Base-by-base conservation (phyloP, 2,113 vertebrate species). In the Prionailurus bengalensis region DNA sequence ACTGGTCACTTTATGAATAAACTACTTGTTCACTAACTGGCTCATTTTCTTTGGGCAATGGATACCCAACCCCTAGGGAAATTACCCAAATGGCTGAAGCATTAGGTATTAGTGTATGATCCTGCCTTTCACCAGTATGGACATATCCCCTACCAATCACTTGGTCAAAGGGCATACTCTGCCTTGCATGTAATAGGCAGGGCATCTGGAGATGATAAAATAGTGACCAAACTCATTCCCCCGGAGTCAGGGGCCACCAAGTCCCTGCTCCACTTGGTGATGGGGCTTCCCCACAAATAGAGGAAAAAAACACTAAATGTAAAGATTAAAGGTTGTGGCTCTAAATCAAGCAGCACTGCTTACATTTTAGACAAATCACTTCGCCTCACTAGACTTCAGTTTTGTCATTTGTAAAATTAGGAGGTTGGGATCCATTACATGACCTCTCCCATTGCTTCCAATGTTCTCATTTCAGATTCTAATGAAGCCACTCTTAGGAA, bases 111-210 rank as follows among this genome's bases (percentile, higher is more conserved):
- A 33, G 78, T 95, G 74, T 45, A 48, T 0, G 96, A 93, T 82
- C 93, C 66, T 89, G 82, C 89, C 94, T 95, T 95, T 36, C 91
- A 79, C 85, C 79, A 55, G 63, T 66, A 36, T 31, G 92, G 96
- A 79, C 91, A 45, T 5, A 82, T 45, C 39, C 71, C 68, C 33
- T 74, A 76, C 82, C 84, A 39, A 85, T 63, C 88, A 84, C n/a
- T 39, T 80, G 84, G 84, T 83, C 93, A 97, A 93, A 92, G 85
- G 78, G 82, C 85, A 89, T 55, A 93, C 71, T 95, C 48, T 45
- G 68, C 55, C 36, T 58, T 71, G 83, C 33, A 51, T 6, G 7
- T 15, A 88, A 48, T 1, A 70, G 95, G 83, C 9, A 80, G 79
- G 68, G 70, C 53, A 63, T 79, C 33, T 33, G 55, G 31, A 89